These are phyloP conservation scores for Phacellophora camtschatica DNA, from an alignment of 30 jellyfish, hydroid and myxozoan genomes.

Conservation along the genomic window DNA sequence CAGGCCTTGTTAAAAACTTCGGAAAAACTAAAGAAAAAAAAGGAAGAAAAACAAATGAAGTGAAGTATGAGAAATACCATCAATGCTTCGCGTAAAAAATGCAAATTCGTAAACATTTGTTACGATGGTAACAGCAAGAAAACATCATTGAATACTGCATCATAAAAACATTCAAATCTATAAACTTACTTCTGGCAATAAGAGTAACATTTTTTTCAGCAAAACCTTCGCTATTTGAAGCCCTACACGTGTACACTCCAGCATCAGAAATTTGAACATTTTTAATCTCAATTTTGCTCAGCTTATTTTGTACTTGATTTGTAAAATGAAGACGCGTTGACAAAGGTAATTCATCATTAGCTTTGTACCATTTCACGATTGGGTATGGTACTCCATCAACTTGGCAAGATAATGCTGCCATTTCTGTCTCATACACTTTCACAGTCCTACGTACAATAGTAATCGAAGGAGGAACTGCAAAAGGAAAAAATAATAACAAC, in stretches of 20 bases:
- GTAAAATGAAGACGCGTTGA: constrained; percentile 23
- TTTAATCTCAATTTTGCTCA: constrained; percentile 22
- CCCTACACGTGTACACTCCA: constrained; percentile 80
- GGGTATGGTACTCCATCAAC: constrained; percentile 76
- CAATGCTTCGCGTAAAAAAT: too few species aligned
- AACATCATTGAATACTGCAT: neutral
- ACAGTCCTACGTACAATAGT: constrained; percentile 14
- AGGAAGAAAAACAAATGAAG: neutral
- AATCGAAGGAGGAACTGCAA: constrained; percentile 69
- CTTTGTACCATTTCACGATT: constrained; percentile 50
- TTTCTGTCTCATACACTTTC: constrained; percentile 74
- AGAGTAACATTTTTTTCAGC: constrained; percentile 62
- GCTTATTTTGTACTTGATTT: neutral
- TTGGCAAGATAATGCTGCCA: constrained; percentile 61
- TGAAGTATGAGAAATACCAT: too few species aligned
- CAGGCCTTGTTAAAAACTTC: constrained; percentile 71
- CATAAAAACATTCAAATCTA: neutral
- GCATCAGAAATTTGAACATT: constrained; percentile 65
- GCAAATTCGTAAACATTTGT: too few species aligned
- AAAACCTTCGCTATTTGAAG: constrained; percentile 74
- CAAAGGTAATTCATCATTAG: constrained; percentile 36
- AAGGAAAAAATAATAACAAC: too few species aligned
- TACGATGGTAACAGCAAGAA: too few species aligned
- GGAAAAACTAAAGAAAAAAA: constrained; percentile 53
- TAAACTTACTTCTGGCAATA: constrained; percentile 66